Evolutionary conservation across 2,888 invertebrate genomes (phyloP).

Genomic region (Limnephilus lunatus): DNA sequence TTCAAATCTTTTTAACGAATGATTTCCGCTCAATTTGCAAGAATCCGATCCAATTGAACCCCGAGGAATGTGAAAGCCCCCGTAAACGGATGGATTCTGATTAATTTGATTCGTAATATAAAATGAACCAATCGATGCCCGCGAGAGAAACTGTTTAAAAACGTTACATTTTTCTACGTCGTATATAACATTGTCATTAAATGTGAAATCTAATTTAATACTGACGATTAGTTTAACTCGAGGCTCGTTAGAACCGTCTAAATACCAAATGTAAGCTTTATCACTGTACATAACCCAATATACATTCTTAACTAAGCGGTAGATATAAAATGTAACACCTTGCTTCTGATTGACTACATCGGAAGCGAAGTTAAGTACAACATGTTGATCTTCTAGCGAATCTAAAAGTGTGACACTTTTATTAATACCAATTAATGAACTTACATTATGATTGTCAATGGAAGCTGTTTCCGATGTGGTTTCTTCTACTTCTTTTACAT

Average conservation of each 20-base stretch:
- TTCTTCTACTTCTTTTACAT: not conserved
- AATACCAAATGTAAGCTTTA: conserved; percentile 2
- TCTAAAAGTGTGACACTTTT: not conserved
- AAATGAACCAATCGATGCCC: conserved; percentile 15
- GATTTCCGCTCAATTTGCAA: conserved; percentile 41
- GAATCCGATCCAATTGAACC: not conserved
- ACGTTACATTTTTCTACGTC: conserved; percentile 11
- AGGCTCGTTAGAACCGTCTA: conserved; percentile 17
- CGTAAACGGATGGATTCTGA: not conserved
- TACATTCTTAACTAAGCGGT: conserved; percentile 8
- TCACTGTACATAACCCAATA: conserved; percentile 1
- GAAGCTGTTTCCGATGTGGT: not conserved
- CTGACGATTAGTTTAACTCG: not conserved
- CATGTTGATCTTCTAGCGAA: not conserved
- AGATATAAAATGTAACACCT: not conserved
- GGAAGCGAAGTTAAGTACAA: not conserved
- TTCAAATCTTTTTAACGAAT: not conserved
- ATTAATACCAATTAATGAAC: not conserved
- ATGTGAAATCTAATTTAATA: conserved; percentile 5
- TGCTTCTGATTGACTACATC: not conserved
- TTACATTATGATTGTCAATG: conserved; percentile 3
- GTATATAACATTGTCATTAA: conserved; percentile 11
- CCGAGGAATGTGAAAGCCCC: not conserved
- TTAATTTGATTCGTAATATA: not conserved
- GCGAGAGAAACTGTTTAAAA: not conserved